Conservation (phyloP, 2,797 vertebrate species). For the Galago senegalensis region DNA sequence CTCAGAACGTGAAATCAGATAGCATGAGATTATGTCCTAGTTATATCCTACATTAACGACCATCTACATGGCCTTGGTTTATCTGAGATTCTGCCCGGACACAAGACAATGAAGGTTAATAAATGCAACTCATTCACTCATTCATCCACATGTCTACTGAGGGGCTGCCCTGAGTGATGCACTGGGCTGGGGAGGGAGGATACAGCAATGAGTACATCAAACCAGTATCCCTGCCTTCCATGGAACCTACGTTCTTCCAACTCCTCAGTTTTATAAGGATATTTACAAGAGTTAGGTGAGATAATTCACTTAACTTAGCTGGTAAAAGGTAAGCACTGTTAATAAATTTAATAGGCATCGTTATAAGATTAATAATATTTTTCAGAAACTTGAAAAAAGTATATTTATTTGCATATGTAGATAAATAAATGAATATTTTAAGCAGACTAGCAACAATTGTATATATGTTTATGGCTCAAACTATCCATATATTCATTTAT, state of each 20-base stretch:
- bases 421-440: not conserved
- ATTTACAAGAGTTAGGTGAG: not conserved
- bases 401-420: not conserved
- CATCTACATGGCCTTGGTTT: not conserved
- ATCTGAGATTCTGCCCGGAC: not conserved
- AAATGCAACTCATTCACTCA: not conserved
- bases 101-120: not conserved
- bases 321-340: not conserved
- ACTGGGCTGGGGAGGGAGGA: not conserved
- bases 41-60: not conserved
- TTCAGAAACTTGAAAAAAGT: not conserved
- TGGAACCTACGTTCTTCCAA: not conserved
- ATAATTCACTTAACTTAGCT: not conserved
- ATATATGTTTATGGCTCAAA: not conserved
- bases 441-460: not conserved
- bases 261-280: not conserved
- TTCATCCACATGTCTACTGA: not conserved
- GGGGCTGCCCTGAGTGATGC: not conserved
- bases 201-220: not conserved
- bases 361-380: not conserved
- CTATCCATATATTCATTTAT: not conserved
- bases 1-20: not conserved
- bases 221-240: not conserved
- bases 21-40: not conserved
- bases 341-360: conserved; percentile 11